A percentile compares a stretch with the other conserved stretches of the same genome.
Conservation (phyloP, 2,113 vertebrate species). For the Plectropomus leopardus region DNA sequence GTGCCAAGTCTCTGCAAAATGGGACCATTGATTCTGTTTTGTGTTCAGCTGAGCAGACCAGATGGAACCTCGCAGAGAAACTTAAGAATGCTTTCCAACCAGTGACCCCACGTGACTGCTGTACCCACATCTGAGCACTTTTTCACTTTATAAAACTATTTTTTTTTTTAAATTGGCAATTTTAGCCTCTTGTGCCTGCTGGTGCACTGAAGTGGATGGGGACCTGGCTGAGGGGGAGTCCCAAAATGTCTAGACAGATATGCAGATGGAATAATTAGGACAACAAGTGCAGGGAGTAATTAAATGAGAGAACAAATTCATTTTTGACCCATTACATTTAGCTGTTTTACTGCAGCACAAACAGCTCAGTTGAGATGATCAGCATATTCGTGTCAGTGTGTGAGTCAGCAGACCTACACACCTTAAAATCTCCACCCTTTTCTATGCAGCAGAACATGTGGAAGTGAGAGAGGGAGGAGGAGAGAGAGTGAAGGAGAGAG, state of each 20-base stretch:
- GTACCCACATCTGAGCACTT: background rate
- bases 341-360: background rate
- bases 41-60: constrained; percentile 49
- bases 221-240: background rate
- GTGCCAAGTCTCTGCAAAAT: constrained; percentile 28
- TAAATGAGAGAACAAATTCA: background rate
- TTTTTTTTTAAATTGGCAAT: background rate
- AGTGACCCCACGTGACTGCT: constrained; percentile 2
- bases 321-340: background rate
- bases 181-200: background rate
- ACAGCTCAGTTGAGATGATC: background rate
- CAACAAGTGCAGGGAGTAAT: background rate
- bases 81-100: constrained; percentile 43
- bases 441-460: constrained; percentile 46
- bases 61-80: constrained; percentile 56
- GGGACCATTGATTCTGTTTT: constrained; percentile 65
- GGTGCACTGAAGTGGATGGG: background rate
- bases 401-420: constrained; percentile 51
- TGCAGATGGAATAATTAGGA: background rate
- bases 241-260: background rate
- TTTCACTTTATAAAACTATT: background rate
- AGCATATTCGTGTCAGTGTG: constrained; percentile 20
- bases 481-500: constrained; percentile 23
- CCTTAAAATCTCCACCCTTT: constrained; percentile 44
- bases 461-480: constrained; percentile 20